Evolutionary conservation across 1,140 invertebrate genomes (phyloP).

Genomic region (Philopotamus ludificatus): DNA sequence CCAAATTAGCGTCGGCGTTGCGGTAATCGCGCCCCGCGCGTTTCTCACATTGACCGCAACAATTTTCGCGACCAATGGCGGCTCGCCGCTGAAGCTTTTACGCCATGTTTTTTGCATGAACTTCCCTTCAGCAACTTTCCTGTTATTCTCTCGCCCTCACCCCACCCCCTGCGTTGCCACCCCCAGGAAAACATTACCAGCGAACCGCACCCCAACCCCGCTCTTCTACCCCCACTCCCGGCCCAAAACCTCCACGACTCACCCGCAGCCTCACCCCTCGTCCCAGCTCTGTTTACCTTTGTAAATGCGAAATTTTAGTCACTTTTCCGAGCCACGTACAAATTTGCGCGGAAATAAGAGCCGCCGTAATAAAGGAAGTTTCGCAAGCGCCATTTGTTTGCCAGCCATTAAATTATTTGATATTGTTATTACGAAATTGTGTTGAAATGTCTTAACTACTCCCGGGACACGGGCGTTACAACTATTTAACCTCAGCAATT

Average conservation of each 20-base stretch:
- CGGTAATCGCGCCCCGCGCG: too few species aligned
- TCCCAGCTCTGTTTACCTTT: conserved; percentile 31
- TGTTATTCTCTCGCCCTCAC: conserved; percentile 27
- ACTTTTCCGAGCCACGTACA: conserved; percentile 24
- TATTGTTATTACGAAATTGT: neutral
- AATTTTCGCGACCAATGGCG: conserved; percentile 34
- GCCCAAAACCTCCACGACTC: neutral
- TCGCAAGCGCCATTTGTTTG: conserved; percentile 16
- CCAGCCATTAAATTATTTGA: conserved; percentile 9
- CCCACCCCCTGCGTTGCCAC: neutral
- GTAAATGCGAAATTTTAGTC: conserved; percentile 32
- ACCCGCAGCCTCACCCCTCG: conserved; percentile 1
- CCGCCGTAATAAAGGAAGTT: conserved; percentile 22
- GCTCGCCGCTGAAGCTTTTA: conserved; percentile 36
- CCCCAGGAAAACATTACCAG: conserved; percentile 22
- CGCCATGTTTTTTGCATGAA: conserved; percentile 40
- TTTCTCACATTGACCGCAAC: conserved; percentile 2
- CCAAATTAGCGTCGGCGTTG: too few species aligned
- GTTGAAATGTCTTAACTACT: neutral
- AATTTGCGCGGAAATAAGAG: conserved; percentile 14
- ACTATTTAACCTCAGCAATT: too few species aligned
- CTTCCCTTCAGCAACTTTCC: conserved; percentile 33
- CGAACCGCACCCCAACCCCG: neutral
- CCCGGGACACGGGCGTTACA: too few species aligned
- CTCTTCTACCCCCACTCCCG: neutral